A percentile compares a stretch with the other conserved stretches of the same genome.
phyloP scores from a whole-genome alignment of 2,888 invertebrate species.

The Anagyrus pseudococci region DNA sequence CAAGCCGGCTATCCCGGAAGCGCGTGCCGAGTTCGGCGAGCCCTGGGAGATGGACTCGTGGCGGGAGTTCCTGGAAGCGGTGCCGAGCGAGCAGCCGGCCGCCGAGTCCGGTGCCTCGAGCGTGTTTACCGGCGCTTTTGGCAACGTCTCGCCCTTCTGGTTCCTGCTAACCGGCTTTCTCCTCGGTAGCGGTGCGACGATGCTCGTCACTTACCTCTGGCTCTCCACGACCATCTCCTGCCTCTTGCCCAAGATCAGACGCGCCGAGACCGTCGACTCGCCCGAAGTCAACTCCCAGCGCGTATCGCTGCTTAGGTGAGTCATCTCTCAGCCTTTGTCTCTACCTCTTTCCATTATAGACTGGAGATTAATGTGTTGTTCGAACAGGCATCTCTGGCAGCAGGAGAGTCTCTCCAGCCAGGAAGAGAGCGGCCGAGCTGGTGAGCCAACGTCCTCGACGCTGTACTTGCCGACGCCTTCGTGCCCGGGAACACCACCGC shows the following conservation, averaged over 20 bases:
- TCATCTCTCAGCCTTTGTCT: not conserved
- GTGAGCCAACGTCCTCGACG: conserved; percentile 9
- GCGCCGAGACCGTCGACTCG: conserved; percentile 26
- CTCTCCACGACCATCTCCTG: conserved; percentile 42
- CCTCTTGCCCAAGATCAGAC: conserved; percentile 39
- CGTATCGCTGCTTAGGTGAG: conserved; percentile 45
- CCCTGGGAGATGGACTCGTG: conserved; percentile 24
- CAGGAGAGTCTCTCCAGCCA: conserved; percentile 21
- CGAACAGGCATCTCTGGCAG: conserved; percentile 34
- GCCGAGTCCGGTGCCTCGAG: conserved; percentile 3
- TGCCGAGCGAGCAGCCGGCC: conserved; percentile 17
- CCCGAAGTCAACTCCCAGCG: conserved; percentile 43
- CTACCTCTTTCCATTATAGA: no score
- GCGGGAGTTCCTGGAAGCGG: conserved; percentile 45
- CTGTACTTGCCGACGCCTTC: conserved; percentile 36
- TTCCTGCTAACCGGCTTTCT: conserved; percentile 51
- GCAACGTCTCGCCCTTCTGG: conserved; percentile 45
- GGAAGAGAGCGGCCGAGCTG: conserved; percentile 11
- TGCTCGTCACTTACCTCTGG: conserved; percentile 50
- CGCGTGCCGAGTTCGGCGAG: conserved; percentile 13
- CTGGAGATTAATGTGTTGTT: no score
- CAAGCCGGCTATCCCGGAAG: not conserved
- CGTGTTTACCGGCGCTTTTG: conserved; percentile 26
- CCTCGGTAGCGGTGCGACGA: conserved; percentile 47
- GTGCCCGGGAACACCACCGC: conserved; percentile 57